Conservation (phyloP, 2,888 invertebrate species). For the Anarsia innoxiella region DNA sequence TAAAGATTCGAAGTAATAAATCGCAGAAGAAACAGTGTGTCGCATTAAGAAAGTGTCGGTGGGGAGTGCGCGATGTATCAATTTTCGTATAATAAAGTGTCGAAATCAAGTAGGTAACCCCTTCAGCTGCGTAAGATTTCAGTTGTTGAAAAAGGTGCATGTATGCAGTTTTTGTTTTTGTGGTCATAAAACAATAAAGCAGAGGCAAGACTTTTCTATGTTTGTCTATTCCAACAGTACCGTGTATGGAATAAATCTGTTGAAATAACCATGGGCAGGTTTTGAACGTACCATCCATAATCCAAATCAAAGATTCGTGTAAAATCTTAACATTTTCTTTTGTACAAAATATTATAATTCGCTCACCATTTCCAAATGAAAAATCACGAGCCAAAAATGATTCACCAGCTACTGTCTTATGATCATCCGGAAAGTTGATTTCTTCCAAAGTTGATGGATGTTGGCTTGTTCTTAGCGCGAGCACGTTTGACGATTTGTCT, state of each 20-base stretch:
- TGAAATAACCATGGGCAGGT: background rate
- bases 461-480: conserved; percentile 3
- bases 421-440: conserved; percentile 6
- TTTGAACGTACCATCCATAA: conserved; percentile 3
- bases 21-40: background rate
- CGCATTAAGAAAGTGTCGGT: background rate
- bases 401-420: background rate
- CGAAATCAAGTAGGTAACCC: background rate
- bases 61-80: background rate
- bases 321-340: background rate
- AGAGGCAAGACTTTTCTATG: no score
- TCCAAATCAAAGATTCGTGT: conserved; percentile 1
- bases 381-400: background rate
- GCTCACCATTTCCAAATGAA: conserved; percentile 1
- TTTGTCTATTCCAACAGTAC: background rate
- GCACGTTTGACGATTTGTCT: conserved; percentile 6
- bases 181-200: no score
- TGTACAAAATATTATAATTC: conserved; percentile 4
- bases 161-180: no score
- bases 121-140: no score
- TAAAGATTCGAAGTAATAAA: background rate
- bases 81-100: background rate
- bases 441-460: conserved; percentile 4
- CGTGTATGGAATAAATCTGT: conserved; percentile 1
- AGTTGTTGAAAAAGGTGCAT: background rate